Evolutionary conservation across 1,140 invertebrate species (phyloP).

Genomic region (Amyelois transitella): DNA sequence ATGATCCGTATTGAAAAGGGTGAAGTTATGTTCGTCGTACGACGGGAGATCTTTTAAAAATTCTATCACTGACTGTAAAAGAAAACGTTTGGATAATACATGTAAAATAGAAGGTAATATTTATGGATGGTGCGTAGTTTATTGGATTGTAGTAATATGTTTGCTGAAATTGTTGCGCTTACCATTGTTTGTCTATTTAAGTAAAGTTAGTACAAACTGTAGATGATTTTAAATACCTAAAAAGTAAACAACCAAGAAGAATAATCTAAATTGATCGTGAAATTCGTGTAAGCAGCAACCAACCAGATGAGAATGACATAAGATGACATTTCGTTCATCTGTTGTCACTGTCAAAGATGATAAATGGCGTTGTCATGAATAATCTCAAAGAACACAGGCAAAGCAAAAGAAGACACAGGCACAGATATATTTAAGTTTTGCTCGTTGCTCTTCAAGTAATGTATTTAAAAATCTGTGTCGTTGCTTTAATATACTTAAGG

Average conservation of each 20-base stretch:
- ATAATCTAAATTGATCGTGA: slow-evolving; percentile 38
- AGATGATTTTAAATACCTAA: slow-evolving; percentile 12
- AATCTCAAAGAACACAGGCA: too few species aligned
- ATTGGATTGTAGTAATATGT: neutral
- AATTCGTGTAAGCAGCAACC: slow-evolving; percentile 25
- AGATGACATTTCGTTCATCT: too few species aligned
- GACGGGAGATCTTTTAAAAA: slow-evolving; percentile 94
- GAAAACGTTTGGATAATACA: slow-evolving; percentile 4
- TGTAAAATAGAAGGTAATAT: slow-evolving; percentile 11
- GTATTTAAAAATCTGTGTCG: too few species aligned
- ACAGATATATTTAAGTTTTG: too few species aligned
- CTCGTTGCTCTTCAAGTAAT: too few species aligned
- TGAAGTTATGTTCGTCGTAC: slow-evolving; percentile 93
- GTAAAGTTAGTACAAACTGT: slow-evolving; percentile 17
- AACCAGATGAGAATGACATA: slow-evolving; percentile 54
- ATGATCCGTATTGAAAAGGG: slow-evolving; percentile 89
- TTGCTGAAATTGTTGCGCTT: slow-evolving; percentile 11
- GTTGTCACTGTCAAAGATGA: too few species aligned
- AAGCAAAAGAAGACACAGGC: too few species aligned
- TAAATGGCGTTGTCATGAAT: too few species aligned
- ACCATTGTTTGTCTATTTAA: slow-evolving; percentile 46
- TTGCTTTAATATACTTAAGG: too few species aligned
- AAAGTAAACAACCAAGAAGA: slow-evolving; percentile 29
- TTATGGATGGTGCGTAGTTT: slow-evolving; percentile 19
- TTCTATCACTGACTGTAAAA: slow-evolving; percentile 84